Percentiles rank a stretch among this genome's conserved stretches.
These are phyloP conservation scores for Naso thynnoides DNA, from an alignment of 2,797 vertebrate genomes.

Conservation along the genomic window DNA sequence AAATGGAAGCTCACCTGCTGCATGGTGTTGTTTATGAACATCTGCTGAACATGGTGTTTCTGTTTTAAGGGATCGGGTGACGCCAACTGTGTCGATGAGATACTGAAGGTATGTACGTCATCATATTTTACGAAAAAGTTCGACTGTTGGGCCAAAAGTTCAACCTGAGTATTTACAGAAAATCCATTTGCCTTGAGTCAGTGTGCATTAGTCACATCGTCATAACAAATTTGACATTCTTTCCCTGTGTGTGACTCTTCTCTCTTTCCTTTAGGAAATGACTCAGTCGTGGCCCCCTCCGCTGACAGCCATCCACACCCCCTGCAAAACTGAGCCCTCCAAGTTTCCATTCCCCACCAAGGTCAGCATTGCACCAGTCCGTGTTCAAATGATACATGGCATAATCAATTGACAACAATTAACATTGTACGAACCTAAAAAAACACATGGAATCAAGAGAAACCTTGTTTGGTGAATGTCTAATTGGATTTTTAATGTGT, in stretches of 20 bases:
- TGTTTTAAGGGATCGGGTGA: slow-evolving; percentile 91
- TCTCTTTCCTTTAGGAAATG: slow-evolving; percentile 91
- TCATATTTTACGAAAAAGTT: neutral
- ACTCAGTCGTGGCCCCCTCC: slow-evolving; percentile 99
- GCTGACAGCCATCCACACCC: slow-evolving; percentile 97
- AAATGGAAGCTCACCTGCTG: slow-evolving; percentile 56
- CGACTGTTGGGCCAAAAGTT: neutral
- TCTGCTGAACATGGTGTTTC: slow-evolving; percentile 56
- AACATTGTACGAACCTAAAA: no score
- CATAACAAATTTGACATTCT: slow-evolving; percentile 42
- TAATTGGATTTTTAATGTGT: neutral
- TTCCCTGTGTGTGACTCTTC: neutral
- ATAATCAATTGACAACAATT: slow-evolving; percentile 2
- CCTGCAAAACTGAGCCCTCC: slow-evolving; percentile 98
- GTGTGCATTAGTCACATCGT: slow-evolving; percentile 26
- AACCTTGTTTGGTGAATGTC: neutral
- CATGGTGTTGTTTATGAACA: slow-evolving; percentile 31
- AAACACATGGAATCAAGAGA: neutral
- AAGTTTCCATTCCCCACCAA: slow-evolving; percentile 99
- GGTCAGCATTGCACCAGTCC: slow-evolving; percentile 83
- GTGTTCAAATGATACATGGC: slow-evolving; percentile 15
- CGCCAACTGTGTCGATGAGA: slow-evolving; percentile 97
- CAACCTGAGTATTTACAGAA: neutral
- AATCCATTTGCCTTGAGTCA: slow-evolving; percentile 3
- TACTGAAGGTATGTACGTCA: slow-evolving; percentile 92